phyloP scores from a whole-genome alignment of 2,888 invertebrate genomes.

The Aporophyla nigra region DNA sequence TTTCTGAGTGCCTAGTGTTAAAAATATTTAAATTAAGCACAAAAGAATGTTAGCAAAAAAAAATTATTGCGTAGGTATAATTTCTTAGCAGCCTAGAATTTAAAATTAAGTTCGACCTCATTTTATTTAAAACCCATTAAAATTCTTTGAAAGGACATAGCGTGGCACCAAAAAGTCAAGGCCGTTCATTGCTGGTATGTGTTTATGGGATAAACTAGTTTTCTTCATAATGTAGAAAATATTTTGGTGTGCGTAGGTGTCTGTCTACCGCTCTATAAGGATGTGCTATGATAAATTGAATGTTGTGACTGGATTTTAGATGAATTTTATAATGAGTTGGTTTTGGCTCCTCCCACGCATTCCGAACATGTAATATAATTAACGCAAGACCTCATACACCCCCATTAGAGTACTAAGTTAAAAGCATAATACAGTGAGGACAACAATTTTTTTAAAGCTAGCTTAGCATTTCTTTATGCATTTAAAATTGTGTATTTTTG shows the following conservation, averaged over 20 bases:
- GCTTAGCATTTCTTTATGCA: too few relatives aligned
- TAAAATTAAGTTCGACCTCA: constrained; percentile 16
- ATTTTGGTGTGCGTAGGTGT: constrained; percentile 33
- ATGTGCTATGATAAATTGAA: constrained; percentile 7
- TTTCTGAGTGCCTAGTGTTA: constrained; percentile 19
- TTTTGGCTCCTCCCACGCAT: neutral
- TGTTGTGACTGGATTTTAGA: constrained; percentile 34
- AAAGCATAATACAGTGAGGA: too few relatives aligned
- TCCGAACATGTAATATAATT: too few relatives aligned
- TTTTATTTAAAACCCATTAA: constrained; percentile 22
- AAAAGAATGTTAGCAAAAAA: constrained; percentile 15
- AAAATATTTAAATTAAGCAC: constrained; percentile 14
- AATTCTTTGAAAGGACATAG: constrained; percentile 29
- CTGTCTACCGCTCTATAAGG: constrained; percentile 31
- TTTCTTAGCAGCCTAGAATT: constrained; percentile 9
- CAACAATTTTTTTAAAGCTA: too few relatives aligned
- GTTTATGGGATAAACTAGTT: constrained; percentile 50
- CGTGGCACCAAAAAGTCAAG: constrained; percentile 48
- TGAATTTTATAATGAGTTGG: neutral
- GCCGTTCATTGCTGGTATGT: constrained; percentile 29
- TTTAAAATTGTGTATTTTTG: too few relatives aligned
- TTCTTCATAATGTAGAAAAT: constrained; percentile 33
- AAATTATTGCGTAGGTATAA: neutral
- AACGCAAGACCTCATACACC: too few relatives aligned
- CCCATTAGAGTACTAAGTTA: neutral